phyloP scores from a whole-genome alignment of 2,113 vertebrate genomes.

The Smithornis capensis region DNA sequence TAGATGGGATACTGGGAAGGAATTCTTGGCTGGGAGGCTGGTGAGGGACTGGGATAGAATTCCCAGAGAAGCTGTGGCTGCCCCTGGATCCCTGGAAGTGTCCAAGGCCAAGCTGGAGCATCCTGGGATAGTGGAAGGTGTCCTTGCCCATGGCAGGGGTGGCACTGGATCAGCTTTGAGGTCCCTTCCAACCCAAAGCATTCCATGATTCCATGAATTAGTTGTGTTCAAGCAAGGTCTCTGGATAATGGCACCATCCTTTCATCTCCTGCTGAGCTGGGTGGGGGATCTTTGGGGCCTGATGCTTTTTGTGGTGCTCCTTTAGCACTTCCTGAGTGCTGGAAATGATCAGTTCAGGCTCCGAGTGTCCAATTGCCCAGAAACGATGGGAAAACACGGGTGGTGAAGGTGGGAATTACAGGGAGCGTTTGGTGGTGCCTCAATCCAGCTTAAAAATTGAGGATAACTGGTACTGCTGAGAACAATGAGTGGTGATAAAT shows the following conservation, averaged over 20 bases:
- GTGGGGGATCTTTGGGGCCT: background rate
- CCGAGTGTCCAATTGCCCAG: background rate
- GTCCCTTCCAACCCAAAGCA: background rate
- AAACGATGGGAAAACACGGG: background rate
- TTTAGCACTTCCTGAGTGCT: background rate
- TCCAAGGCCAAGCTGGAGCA: background rate
- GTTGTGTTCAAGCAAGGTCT: background rate
- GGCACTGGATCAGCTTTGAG: no score
- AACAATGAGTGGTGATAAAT: no score
- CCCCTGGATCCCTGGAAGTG: background rate
- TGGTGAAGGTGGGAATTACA: background rate
- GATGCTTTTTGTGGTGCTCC: accelerated
- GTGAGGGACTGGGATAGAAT: background rate
- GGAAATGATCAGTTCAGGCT: background rate
- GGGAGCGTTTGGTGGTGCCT: background rate
- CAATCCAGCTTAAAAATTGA: background rate
- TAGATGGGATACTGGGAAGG: background rate
- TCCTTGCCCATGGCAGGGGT: background rate
- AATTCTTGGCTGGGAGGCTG: background rate
- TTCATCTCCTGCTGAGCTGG: background rate
- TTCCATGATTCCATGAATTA: background rate
- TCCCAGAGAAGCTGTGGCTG: background rate
- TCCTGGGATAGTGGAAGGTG: background rate
- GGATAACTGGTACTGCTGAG: background rate
- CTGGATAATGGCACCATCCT: background rate